Percentiles rank a stretch among this genome's conserved stretches.
These are phyloP conservation scores for Tarsius wallacei DNA, from an alignment of 2,797 vertebrate genomes.

Conservation along the genomic window DNA sequence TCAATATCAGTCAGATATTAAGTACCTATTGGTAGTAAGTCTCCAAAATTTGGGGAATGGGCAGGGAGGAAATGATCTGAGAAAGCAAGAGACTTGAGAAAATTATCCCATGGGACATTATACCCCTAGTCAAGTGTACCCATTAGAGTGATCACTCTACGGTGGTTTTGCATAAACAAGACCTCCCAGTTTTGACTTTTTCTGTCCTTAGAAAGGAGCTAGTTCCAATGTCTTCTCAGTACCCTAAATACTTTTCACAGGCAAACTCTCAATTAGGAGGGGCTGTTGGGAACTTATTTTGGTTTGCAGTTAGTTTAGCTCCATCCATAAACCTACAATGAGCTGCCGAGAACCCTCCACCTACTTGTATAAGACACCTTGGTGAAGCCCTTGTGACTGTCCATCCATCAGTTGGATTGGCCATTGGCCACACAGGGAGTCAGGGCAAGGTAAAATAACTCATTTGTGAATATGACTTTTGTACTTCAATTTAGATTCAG, in stretches of 20 bases:
- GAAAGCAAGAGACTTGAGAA: neutral
- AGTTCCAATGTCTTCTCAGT: neutral
- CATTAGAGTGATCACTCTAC: neutral
- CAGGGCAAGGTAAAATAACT: neutral
- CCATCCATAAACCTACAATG: neutral
- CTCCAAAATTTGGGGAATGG: neutral
- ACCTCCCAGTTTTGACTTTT: neutral
- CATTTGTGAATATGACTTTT: neutral
- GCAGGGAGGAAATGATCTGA: neutral
- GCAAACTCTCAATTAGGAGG: neutral
- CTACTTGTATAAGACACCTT: neutral
- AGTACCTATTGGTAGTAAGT: neutral
- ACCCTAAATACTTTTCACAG: too few relatives aligned
- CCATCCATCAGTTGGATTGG: neutral
- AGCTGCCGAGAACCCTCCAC: neutral
- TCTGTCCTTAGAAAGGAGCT: neutral
- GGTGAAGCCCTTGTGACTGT: neutral
- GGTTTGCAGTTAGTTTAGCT: neutral
- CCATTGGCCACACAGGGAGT: accelerated
- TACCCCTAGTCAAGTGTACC: neutral
- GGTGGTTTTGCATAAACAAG: neutral
- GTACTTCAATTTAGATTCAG: neutral
- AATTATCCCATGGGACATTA: neutral
- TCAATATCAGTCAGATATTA: neutral
- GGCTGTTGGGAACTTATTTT: neutral